Conservation (phyloP, 2,113 vertebrate species). For the Tragelaphus scriptus region DNA sequence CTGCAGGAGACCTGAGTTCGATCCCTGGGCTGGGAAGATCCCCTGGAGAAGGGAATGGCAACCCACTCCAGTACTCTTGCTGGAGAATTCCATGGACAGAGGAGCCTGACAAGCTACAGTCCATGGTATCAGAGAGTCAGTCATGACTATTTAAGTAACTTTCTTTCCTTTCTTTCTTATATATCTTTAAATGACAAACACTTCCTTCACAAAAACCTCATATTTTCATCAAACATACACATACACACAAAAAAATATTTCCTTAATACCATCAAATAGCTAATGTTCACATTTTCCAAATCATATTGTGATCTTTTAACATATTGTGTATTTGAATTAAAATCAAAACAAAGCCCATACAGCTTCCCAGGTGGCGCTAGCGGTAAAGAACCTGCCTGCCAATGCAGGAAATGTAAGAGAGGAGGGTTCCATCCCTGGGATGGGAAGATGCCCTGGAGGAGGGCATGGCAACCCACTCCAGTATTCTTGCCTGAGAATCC, state of each 20-base stretch:
- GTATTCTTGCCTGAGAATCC: background rate
- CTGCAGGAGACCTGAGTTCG: accelerated
- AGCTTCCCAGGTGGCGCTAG: background rate
- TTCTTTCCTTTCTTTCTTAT: background rate
- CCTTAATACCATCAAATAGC: background rate
- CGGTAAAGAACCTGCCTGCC: background rate
- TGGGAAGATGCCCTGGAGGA: background rate
- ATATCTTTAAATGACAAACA: background rate
- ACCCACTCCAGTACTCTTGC: background rate
- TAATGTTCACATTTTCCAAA: background rate
- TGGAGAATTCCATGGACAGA: background rate
- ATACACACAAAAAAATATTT: background rate
- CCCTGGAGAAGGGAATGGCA: background rate
- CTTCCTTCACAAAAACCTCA: background rate
- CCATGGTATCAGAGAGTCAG: background rate
- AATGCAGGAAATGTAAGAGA: background rate
- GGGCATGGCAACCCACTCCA: background rate
- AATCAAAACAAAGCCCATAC: background rate
- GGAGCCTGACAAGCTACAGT: background rate
- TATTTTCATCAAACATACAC: background rate
- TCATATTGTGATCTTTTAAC: background rate
- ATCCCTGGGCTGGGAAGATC: background rate
- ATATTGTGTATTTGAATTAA: background rate
- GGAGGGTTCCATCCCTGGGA: background rate
- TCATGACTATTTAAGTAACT: background rate